Evolutionary conservation across 2,888 invertebrate genomes (phyloP).

Genomic region (Drosophila mulleri): DNA sequence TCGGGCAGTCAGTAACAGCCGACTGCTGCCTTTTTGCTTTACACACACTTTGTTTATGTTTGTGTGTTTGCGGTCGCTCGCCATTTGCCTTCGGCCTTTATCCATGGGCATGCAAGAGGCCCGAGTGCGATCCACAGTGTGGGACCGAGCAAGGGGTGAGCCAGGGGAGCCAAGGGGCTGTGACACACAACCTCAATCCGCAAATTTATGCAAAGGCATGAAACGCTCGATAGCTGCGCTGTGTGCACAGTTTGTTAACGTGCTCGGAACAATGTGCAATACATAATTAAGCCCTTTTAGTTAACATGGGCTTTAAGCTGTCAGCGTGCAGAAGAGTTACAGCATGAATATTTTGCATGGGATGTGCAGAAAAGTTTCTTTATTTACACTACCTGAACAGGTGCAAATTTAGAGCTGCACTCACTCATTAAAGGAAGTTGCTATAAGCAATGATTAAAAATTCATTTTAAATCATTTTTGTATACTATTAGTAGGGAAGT

Average conservation of each 20-base stretch:
- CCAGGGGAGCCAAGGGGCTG: neutral
- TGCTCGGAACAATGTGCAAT: conserved; percentile 58
- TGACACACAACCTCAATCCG: conserved; percentile 38
- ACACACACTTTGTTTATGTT: conserved; percentile 37
- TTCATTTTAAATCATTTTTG: neutral
- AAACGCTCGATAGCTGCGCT: conserved; percentile 52
- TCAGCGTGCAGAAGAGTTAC: conserved; percentile 11
- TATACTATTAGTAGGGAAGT: neutral
- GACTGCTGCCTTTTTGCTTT: conserved; percentile 4
- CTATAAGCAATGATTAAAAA: neutral
- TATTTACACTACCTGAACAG: neutral
- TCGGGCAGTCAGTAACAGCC: neutral
- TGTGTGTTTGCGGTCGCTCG: conserved; percentile 60
- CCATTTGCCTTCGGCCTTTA: conserved; percentile 45
- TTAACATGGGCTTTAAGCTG: conserved; percentile 49
- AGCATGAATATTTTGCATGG: neutral
- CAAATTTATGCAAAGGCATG: conserved; percentile 63
- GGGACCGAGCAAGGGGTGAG: neutral
- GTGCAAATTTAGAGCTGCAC: neutral
- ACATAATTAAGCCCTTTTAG: conserved; percentile 73
- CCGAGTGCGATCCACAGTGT: neutral
- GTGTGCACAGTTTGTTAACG: conserved; percentile 60
- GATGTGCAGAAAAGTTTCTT: neutral
- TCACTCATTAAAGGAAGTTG: too few relatives aligned
- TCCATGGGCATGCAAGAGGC: conserved; percentile 43